These are phyloP conservation scores for Nemotelus pantherinus DNA, from an alignment of 2,888 invertebrate species.

Conservation along the genomic window DNA sequence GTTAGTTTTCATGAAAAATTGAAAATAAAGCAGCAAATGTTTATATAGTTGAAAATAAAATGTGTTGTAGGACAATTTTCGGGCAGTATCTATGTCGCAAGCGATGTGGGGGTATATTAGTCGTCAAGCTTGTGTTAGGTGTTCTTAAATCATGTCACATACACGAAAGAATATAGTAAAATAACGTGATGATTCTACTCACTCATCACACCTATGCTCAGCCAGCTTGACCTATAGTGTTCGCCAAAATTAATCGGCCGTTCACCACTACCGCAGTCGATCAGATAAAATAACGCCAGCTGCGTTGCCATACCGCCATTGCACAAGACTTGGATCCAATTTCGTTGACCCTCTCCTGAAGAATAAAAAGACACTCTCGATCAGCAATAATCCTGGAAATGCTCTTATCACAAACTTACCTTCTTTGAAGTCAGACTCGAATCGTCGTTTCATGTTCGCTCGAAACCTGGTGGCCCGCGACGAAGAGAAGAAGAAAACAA, in stretches of 20 bases:
- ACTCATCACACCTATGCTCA: conserved; percentile 82
- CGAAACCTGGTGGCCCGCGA: conserved; percentile 85
- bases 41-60: no score
- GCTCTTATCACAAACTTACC: conserved; percentile 65
- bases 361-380: background rate
- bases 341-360: conserved; percentile 81
- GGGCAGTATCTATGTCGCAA: no score
- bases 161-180: no score
- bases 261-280: conserved; percentile 83
- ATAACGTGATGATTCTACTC: conserved; percentile 50
- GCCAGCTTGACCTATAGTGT: conserved; percentile 83
- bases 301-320: conserved; percentile 88
- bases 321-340: conserved; percentile 90
- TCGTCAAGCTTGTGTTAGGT: no score
- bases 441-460: conserved; percentile 71
- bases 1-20: no score
- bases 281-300: conserved; percentile 78
- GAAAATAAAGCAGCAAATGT: no score
- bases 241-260: conserved; percentile 79
- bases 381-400: background rate
- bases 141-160: no score
- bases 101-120: no score
- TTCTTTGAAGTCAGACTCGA: conserved; percentile 83
- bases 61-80: no score
- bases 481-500: conserved; percentile 81